Base-by-base conservation (phyloP, 1,140 invertebrate genomes). In the Apis dorsata region DNA sequence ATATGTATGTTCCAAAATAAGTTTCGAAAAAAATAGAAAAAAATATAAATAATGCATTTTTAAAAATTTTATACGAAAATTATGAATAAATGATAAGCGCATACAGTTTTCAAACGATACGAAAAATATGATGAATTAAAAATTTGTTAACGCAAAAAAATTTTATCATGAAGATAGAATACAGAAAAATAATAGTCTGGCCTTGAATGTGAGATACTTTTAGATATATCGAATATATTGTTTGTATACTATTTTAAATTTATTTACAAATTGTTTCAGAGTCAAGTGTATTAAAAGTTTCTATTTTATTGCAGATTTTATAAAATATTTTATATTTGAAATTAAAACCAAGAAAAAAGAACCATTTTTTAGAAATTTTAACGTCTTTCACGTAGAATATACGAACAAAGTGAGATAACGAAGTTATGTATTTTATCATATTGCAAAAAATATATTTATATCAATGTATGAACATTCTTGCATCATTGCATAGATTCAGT, bases 291-390 rank as follows among this genome's bases (percentile, higher is more conserved):
- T 89, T 90, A 86, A 86, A 90, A 78, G 86, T 90, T 90, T 92
- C 86, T 92, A 91, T 91, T 92, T 92, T 92, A 91, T 92, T 89
- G 91, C 84, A 88, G 86, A 91, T 85, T 85, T 91, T 83, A 72
- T 79, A 79, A n/a, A 24, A 79, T 79, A 49, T 70, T 83, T 79
- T 53, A 51, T 83, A 79, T 83, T 79, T 59, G 77, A 59, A 59
- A 79, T 21, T 57, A 79, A 44, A 44, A 55, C 60, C 44, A 13
- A 66, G 65, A 28, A 19, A 21, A 66, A 55, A 51, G 57, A 49
- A 66, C 57, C 21, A 17, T 13, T 78, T 70, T 75, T 28, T 66
- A 49, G 57, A 59, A 70, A n/a, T n/a, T 76, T 55, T 44, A 53
- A 69, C 51, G 75, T 79, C 75, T 79, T 79, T 78, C 81, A 65